Evolutionary conservation across 2,888 invertebrate genomes (phyloP).

Genomic region (Dysmachus trigonus): DNA sequence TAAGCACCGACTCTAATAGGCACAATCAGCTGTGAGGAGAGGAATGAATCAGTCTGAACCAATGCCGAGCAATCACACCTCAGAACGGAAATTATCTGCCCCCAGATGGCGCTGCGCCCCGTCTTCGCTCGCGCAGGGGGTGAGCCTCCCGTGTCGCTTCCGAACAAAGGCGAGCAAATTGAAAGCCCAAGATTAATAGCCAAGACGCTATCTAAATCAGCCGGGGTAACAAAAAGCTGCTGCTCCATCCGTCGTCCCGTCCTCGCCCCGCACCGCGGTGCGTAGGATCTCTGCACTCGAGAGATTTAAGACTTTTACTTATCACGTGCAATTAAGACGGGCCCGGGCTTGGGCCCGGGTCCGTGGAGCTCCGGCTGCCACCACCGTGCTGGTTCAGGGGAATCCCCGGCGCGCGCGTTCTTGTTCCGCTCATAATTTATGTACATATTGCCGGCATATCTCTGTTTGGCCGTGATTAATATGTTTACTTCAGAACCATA

Average conservation of each 20-base stretch:
- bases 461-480: constrained; percentile 34
- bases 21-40: neutral
- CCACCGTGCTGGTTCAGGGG: neutral
- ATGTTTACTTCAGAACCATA: constrained; percentile 42
- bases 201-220: constrained; percentile 37
- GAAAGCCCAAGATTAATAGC: constrained; percentile 39
- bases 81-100: neutral
- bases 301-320: constrained; percentile 38
- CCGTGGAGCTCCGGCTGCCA: neutral
- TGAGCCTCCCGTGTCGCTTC: neutral
- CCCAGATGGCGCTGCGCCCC: neutral
- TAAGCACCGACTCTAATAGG: neutral
- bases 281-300: constrained; percentile 28
- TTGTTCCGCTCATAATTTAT: constrained; percentile 34
- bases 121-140: neutral
- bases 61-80: constrained; percentile 13
- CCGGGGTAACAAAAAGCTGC: constrained; percentile 18
- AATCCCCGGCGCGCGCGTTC: neutral
- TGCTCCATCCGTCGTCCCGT: neutral
- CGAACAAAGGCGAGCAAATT: constrained; percentile 30
- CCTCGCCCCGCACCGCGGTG: neutral
- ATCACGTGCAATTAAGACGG: constrained; percentile 39
- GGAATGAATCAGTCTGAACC: neutral
- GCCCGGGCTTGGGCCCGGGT: neutral
- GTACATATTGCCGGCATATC: constrained; percentile 41